Evolutionary conservation across 2,797 vertebrate species (phyloP), one percentile per base, ranked within the genome.

Genomic region (Chrosomus eos): DNA sequence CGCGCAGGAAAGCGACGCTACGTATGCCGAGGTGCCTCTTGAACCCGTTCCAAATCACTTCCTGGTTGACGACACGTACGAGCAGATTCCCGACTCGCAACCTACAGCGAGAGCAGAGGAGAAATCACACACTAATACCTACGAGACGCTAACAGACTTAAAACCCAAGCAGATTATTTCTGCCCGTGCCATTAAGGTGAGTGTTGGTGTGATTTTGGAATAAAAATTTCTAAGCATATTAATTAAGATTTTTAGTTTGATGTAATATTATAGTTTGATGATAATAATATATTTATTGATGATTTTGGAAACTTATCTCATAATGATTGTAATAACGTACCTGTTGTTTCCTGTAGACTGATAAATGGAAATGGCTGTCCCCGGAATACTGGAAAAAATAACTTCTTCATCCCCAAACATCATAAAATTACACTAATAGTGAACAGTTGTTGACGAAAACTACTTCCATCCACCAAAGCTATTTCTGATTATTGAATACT

Each of bases 331-430:
- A 79, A 73, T 89, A 4, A 55, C 26, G 51, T 33, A 79, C 45
- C 40, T 77, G 36, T 80, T 87, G 28, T 78, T 82, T 89, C 84
- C 86, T 86, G 51, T 93, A 98, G 96, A 93, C 91, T 48, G 95
- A 97, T 78, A 97, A 94, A 90, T 93, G 94, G 94, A 95, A 95
- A 89, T 94, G 93, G 89, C 91, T 96, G 81, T 94, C 96, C 90
- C 95, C 96, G 7, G 92, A 93, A 0, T 89, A 87, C 77, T 96
- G 94, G 94, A 96, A 92, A 89, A 95, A 95, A 90, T 93, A 91
- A 92, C 36, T 8, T 70, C 53, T 80, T 88, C 83, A 72, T 21
- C 72, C 13, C 81, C 80, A 73, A 71, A 66, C 78, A 83, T 64
- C 72, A 66, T 60, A 51, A 74, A 31, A 66, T 64, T 62, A 82